phyloP scores from a whole-genome alignment of 37 sponge, comb jelly and placozoan species.

The Chondrilla cf. caribensis region DNA sequence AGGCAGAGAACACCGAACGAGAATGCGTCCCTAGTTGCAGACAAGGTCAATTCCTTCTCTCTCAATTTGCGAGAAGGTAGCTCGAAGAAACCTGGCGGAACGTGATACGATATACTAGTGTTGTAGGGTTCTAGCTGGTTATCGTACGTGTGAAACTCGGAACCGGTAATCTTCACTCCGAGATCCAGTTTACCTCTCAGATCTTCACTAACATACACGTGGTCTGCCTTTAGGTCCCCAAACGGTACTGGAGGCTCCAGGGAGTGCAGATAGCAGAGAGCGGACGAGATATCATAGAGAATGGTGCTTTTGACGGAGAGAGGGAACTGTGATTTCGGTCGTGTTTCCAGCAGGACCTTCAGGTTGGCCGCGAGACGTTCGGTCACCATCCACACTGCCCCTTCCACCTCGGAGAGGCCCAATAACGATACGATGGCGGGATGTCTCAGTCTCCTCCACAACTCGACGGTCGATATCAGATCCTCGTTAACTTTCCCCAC shows the following conservation, averaged over 20 bases:
- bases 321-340: background rate
- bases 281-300: background rate
- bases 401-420: background rate
- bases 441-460: background rate
- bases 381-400: background rate
- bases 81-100: background rate
- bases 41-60: background rate
- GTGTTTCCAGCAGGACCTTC: background rate
- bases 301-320: background rate
- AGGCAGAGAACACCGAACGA: slow-evolving; percentile 6
- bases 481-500: background rate
- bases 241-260: background rate
- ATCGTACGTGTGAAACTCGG: too few relatives aligned
- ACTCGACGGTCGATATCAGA: too few relatives aligned
- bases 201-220: background rate
- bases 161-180: background rate
- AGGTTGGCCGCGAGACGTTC: background rate
- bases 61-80: background rate
- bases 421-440: background rate
- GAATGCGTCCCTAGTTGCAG: background rate
- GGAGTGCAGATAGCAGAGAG: background rate
- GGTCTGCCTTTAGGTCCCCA: background rate
- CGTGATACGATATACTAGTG: too few relatives aligned
- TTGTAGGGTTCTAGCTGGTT: background rate
- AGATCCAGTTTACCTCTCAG: background rate